A percentile compares a stretch with the other conserved stretches of the same genome.
These are phyloP conservation scores for Drosophila persimilis DNA, from an alignment of 1,140 invertebrate genomes.

Conservation along the genomic window DNA sequence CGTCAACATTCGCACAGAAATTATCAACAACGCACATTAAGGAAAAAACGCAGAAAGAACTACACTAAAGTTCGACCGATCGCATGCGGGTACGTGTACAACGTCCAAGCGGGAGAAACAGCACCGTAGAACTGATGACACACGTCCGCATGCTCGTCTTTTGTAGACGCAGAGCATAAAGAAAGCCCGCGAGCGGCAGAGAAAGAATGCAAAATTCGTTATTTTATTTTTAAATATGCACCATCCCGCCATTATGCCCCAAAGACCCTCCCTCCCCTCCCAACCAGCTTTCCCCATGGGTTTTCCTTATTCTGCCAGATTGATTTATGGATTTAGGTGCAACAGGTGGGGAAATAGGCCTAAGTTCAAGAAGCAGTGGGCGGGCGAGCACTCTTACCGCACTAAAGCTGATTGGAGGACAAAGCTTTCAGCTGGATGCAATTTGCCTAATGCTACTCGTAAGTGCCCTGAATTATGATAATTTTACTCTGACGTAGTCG, in stretches of 20 bases:
- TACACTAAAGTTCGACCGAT: slow-evolving; percentile 37
- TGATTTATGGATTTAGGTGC: slow-evolving; percentile 70
- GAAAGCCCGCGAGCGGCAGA: slow-evolving; percentile 35
- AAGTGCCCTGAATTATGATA: slow-evolving; percentile 48
- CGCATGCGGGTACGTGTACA: slow-evolving; percentile 43
- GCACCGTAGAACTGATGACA: slow-evolving; percentile 65
- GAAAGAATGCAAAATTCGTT: slow-evolving; percentile 42
- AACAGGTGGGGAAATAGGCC: slow-evolving; percentile 55
- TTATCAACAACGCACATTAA: slow-evolving; percentile 66
- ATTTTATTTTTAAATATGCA: slow-evolving; percentile 68
- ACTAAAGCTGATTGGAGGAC: slow-evolving; percentile 37
- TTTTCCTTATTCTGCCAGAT: slow-evolving; percentile 32
- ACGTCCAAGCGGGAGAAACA: slow-evolving; percentile 55
- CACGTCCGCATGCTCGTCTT: slow-evolving; percentile 44
- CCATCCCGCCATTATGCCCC: slow-evolving; percentile 13
- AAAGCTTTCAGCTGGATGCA: slow-evolving; percentile 13
- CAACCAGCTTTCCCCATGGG: slow-evolving; percentile 33
- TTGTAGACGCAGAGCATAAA: slow-evolving; percentile 58
- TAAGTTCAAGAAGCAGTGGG: slow-evolving; percentile 7
- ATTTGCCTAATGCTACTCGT: slow-evolving; percentile 55
- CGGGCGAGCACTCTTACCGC: slow-evolving; percentile 19
- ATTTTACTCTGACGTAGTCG: slow-evolving; percentile 23
- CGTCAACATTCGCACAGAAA: slow-evolving; percentile 30
- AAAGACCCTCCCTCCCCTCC: no score
- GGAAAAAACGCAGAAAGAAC: background rate